phyloP scores from a whole-genome alignment of 2,797 vertebrate species.

The Lepus oiostolus region DNA sequence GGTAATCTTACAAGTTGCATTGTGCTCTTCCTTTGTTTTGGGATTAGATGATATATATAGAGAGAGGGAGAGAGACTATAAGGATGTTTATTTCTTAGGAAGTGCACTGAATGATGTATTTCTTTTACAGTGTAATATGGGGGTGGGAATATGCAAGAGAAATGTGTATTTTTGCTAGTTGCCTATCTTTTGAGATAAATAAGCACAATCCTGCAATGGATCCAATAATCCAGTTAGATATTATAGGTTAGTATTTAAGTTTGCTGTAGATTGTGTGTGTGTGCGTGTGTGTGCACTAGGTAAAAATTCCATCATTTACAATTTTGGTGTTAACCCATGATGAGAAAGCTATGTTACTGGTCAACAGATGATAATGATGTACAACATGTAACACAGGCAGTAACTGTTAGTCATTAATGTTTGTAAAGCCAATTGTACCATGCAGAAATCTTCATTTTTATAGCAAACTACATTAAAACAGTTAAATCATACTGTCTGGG shows the following conservation, averaged over 20 bases:
- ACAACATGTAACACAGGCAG: constrained; percentile 80
- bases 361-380: constrained; percentile 86
- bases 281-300: constrained; percentile 84
- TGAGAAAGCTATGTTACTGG: constrained; percentile 84
- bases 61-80: constrained; percentile 82
- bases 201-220: constrained; percentile 88
- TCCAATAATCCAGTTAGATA: constrained; percentile 85
- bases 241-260: constrained; percentile 87
- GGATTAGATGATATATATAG: constrained; percentile 78
- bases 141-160: constrained; percentile 85
- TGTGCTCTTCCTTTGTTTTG: constrained; percentile 84
- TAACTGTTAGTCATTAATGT: constrained; percentile 84
- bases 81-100: constrained; percentile 89
- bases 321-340: constrained; percentile 81
- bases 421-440: constrained; percentile 88
- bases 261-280: constrained; percentile 86
- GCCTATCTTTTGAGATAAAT: constrained; percentile 87
- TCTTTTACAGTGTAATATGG: constrained; percentile 85
- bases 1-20: constrained; percentile 85
- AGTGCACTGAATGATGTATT: constrained; percentile 90
- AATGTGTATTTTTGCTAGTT: constrained; percentile 90
- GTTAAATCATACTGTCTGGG: constrained; percentile 87
- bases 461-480: constrained; percentile 89
- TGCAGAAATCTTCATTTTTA: constrained; percentile 89
- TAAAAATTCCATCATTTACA: constrained; percentile 83